Conservation (phyloP, 2,888 invertebrate genomes). For the Malacosoma neustria region DNA sequence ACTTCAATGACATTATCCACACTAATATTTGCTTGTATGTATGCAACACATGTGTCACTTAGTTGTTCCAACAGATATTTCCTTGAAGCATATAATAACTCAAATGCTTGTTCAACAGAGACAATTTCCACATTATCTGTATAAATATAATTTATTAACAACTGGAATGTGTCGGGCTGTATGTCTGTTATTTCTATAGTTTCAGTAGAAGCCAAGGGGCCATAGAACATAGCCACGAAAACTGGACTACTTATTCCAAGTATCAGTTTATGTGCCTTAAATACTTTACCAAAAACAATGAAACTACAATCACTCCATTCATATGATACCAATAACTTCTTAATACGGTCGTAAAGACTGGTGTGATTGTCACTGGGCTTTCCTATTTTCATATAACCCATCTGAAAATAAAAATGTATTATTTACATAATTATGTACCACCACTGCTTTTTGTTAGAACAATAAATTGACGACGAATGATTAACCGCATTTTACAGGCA, state of each 20-base stretch:
- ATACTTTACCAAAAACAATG: conserved; percentile 59
- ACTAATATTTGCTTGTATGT: conserved; percentile 69
- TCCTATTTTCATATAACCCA: conserved; percentile 43
- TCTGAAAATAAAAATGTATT: conserved; percentile 37
- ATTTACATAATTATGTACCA: no score
- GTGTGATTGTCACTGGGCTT: conserved; percentile 27
- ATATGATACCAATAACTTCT: conserved; percentile 57
- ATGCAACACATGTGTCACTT: conserved; percentile 62
- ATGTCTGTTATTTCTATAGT: conserved; percentile 75
- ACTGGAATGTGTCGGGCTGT: conserved; percentile 74
- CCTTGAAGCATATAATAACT: conserved; percentile 77
- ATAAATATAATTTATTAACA: conserved; percentile 77
- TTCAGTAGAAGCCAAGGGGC: conserved; percentile 67
- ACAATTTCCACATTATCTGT: conserved; percentile 72
- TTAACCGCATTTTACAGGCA: no score
- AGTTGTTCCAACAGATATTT: conserved; percentile 77
- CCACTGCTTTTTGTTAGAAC: no score
- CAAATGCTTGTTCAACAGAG: conserved; percentile 76
- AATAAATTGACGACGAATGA: no score
- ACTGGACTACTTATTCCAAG: conserved; percentile 80
- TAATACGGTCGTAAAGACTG: conserved; percentile 60
- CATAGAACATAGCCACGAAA: conserved; percentile 81
- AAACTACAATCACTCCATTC: conserved; percentile 78
- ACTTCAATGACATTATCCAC: conserved; percentile 74
- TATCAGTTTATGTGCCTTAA: conserved; percentile 77